Conservation (phyloP, 2,113 vertebrate genomes). For the Typhlomys cinereus region DNA sequence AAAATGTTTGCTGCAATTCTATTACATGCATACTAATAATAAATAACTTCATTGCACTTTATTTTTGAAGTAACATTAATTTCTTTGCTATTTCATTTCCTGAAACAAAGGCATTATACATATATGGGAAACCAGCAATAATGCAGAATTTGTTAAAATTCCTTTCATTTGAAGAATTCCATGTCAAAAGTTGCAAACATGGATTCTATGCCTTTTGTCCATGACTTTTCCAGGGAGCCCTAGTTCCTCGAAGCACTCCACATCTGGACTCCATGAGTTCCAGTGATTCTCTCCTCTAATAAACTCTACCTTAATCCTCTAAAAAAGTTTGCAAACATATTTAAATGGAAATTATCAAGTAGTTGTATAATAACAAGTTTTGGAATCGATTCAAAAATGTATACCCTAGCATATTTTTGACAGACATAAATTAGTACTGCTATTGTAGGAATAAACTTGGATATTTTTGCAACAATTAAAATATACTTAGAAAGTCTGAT, state of each 20-base stretch:
- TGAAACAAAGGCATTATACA: neutral
- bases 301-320: no score
- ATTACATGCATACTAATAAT: neutral
- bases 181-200: no score
- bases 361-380: no score
- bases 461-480: neutral
- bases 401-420: neutral
- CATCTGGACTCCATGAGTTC: no score
- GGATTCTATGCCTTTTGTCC: no score
- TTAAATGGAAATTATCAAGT: neutral
- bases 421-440: neutral
- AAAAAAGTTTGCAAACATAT: no score
- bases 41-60: neutral
- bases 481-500: neutral
- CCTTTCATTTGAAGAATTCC: neutral
- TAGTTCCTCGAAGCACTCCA: no score
- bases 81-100: neutral
- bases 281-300: no score
- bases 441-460: neutral
- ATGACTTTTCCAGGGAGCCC: no score
- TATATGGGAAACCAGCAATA: neutral
- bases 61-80: neutral
- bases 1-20: neutral
- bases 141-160: neutral
- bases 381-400: neutral